These are phyloP conservation scores for Bombus cullumanus DNA, from an alignment of 1,140 invertebrate genomes.

Conservation along the genomic window DNA sequence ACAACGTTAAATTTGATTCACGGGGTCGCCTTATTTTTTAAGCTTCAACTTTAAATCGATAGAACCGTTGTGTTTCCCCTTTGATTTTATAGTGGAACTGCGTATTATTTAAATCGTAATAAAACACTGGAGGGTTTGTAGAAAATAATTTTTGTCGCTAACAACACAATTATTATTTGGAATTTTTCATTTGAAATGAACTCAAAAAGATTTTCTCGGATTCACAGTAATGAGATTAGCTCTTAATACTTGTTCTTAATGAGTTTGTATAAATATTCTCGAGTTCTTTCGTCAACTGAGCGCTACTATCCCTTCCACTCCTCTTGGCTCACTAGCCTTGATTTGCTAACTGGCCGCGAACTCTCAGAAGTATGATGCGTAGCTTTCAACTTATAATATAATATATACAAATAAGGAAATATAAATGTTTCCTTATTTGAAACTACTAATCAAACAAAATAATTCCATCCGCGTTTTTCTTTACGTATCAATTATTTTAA, in stretches of 20 bases:
- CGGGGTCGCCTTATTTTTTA: neutral
- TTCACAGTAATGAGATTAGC: neutral
- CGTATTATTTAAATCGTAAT: neutral
- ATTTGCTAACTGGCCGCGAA: no score
- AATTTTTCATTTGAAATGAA: neutral
- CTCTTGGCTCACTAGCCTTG: no score
- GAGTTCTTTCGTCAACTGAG: no score
- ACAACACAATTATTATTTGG: neutral
- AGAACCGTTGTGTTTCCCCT: neutral
- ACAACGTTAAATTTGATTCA: neutral
- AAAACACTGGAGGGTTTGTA: neutral
- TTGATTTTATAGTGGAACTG: neutral
- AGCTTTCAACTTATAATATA: no score
- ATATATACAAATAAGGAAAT: no score
- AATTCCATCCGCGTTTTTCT: neutral
- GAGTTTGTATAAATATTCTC: no score
- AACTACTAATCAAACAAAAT: no score
- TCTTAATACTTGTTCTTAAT: neutral
- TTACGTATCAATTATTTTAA: neutral
- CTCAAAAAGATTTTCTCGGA: neutral
- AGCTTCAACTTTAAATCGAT: neutral
- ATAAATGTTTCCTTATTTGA: no score
- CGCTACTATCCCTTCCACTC: no score
- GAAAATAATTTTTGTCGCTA: neutral
- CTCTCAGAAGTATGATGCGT: rapidly evolving